phyloP scores from a whole-genome alignment of 1,140 invertebrate species.

The Drosophila yakuba region DNA sequence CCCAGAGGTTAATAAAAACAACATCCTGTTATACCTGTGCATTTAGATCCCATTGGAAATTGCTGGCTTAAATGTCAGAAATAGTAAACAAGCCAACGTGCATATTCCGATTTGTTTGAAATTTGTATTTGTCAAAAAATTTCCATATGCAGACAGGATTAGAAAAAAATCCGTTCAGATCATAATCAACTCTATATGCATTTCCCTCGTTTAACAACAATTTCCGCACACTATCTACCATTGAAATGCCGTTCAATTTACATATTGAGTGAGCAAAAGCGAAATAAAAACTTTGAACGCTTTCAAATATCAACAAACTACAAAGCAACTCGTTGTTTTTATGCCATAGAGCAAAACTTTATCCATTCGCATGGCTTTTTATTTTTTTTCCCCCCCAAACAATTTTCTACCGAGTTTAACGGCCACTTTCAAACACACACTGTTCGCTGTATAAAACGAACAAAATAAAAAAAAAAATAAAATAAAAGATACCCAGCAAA shows the following conservation, averaged over 20 bases:
- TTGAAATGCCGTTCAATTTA: constrained; percentile 48
- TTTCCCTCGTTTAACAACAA: constrained; percentile 41
- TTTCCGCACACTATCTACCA: constrained; percentile 34
- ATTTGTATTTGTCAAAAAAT: constrained; percentile 11
- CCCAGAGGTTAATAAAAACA: too few relatives aligned
- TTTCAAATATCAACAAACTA: constrained; percentile 55
- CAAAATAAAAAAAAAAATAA: background rate
- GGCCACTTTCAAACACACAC: constrained; percentile 21
- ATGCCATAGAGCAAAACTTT: constrained; percentile 51
- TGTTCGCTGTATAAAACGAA: background rate
- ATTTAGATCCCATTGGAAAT: too few relatives aligned
- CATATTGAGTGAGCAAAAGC: constrained; percentile 39
- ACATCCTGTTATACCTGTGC: too few relatives aligned
- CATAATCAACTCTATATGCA: constrained; percentile 30
- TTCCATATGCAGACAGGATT: background rate
- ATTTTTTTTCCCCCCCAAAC: constrained; percentile 47
- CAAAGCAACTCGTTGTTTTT: constrained; percentile 59
- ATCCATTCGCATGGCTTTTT: constrained; percentile 66
- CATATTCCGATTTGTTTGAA: background rate
- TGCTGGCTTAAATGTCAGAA: background rate
- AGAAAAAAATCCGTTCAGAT: constrained; percentile 27
- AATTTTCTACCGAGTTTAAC: constrained; percentile 37
- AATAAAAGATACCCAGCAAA: background rate
- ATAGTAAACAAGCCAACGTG: background rate
- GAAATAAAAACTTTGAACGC: constrained; percentile 26